A percentile compares a stretch with the other conserved stretches of the same genome.
Evolutionary conservation across 2,888 invertebrate species (phyloP).

Genomic region (Amphipyra tragopoginis): DNA sequence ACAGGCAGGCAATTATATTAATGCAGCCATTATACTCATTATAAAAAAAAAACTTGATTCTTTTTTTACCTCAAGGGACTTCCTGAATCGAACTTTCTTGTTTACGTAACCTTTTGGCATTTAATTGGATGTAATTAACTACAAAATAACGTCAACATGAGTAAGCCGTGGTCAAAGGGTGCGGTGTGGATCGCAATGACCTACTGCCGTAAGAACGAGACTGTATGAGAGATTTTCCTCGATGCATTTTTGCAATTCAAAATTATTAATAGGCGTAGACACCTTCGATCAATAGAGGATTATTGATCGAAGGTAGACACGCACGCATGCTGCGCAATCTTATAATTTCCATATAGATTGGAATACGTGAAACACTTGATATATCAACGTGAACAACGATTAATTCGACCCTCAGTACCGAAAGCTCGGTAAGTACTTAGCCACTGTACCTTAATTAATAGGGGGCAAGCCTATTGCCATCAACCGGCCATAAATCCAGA

Average conservation of each 20-base stretch:
- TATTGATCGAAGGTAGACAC: too few species aligned
- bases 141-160: not conserved
- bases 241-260: conserved; percentile 40
- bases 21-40: not conserved
- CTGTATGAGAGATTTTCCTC: conserved; percentile 32
- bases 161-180: conserved; percentile 29
- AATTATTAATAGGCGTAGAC: conserved; percentile 37
- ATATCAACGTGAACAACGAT: too few species aligned
- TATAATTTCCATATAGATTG: conserved; percentile 36
- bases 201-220: conserved; percentile 21
- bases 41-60: not conserved
- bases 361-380: conserved; percentile 5
- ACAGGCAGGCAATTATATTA: too few species aligned
- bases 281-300: too few species aligned
- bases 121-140: conserved; percentile 16
- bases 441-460: too few species aligned
- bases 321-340: conserved; percentile 20
- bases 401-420: too few species aligned
- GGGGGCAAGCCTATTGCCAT: too few species aligned
- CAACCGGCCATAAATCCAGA: too few species aligned
- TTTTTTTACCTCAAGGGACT: conserved; percentile 18
- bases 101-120: conserved; percentile 25
- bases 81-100: conserved; percentile 34
- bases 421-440: too few species aligned
- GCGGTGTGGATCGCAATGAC: conserved; percentile 48